Conservation (phyloP, 2,113 vertebrate genomes). For the Struthidea cinerea region DNA sequence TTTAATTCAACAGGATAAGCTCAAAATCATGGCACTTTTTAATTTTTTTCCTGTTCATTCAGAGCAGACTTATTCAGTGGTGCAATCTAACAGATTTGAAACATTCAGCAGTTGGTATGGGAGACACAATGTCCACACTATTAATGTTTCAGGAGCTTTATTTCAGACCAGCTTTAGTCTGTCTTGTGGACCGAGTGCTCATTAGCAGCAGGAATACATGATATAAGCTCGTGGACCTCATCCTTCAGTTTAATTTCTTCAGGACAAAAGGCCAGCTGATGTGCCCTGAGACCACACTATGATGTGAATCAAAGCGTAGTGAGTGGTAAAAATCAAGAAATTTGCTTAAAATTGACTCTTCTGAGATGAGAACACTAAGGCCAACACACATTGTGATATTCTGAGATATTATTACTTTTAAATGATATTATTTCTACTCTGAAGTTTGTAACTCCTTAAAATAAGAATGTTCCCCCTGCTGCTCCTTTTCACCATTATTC, state of each 20-base stretch:
- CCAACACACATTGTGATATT: background rate
- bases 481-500: background rate
- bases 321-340: background rate
- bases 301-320: background rate
- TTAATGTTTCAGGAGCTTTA: background rate
- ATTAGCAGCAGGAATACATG: background rate
- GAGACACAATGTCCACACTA: background rate
- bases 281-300: background rate
- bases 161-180: background rate
- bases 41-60: background rate
- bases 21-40: background rate
- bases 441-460: background rate
- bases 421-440: background rate
- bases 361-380: background rate
- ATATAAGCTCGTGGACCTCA: background rate
- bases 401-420: background rate
- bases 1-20: background rate
- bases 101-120: background rate
- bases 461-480: background rate
- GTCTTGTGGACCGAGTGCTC: background rate
- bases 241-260: background rate
- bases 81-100: background rate
- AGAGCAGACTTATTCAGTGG: background rate
- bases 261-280: background rate
- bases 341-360: background rate